Conservation (phyloP, 2,888 invertebrate species). For the Galeruca laticollis region DNA sequence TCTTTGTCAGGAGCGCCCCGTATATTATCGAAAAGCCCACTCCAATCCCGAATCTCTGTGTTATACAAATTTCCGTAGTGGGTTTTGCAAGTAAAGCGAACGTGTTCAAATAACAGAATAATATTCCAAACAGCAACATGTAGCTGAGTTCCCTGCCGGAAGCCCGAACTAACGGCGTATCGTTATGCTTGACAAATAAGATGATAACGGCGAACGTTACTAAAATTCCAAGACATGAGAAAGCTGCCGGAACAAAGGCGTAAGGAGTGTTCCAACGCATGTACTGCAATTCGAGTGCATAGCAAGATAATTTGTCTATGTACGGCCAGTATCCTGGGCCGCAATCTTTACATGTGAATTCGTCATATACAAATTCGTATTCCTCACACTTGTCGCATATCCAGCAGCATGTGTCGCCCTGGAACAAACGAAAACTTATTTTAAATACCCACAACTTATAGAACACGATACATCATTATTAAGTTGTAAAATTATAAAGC, state of each 20-base stretch:
- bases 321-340: constrained; percentile 76
- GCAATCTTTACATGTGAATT: constrained; percentile 75
- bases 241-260: constrained; percentile 73
- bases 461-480: not conserved
- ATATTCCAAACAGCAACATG: constrained; percentile 73
- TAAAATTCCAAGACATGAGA: constrained; percentile 74
- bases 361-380: constrained; percentile 76
- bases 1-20: constrained; percentile 75
- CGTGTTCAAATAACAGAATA: constrained; percentile 74
- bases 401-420: constrained; percentile 82
- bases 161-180: constrained; percentile 75
- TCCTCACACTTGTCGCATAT: constrained; percentile 80
- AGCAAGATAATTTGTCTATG: constrained; percentile 73
- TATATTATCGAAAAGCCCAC: constrained; percentile 76
- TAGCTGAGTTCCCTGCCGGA: constrained; percentile 75
- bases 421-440: constrained; percentile 44
- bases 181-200: constrained; percentile 74
- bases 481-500: not conserved
- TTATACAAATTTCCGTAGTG: constrained; percentile 70
- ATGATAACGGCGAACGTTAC: constrained; percentile 73
- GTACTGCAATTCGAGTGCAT: constrained; percentile 72
- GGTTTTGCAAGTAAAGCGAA: constrained; percentile 73
- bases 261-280: constrained; percentile 77
- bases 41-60: constrained; percentile 75
- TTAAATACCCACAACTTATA: not conserved